A percentile compares a stretch with the other conserved stretches of the same genome.
Conservation (phyloP, 2,888 invertebrate species). For the Pilophorus perplexus region DNA sequence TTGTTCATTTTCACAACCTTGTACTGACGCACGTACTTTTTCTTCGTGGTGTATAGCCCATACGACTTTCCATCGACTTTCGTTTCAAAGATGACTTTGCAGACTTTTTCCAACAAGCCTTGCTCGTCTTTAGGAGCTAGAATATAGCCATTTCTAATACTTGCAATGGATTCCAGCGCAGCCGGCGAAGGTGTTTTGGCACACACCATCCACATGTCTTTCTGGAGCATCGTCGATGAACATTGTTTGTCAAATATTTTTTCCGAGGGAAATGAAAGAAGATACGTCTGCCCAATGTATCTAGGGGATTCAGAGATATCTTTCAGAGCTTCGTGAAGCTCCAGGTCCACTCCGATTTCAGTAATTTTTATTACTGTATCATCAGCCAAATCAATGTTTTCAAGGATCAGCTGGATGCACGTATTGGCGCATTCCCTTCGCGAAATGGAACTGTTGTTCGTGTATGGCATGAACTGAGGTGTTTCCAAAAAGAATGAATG, state of each 20-base stretch:
- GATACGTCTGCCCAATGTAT: slow-evolving; percentile 2
- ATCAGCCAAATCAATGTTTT: slow-evolving; percentile 1
- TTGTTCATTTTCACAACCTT: slow-evolving; percentile 19
- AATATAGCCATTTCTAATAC: slow-evolving; percentile 14
- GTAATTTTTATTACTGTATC: slow-evolving; percentile 16
- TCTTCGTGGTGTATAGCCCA: neutral
- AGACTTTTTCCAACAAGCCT: neutral
- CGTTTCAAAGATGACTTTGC: slow-evolving; percentile 12
- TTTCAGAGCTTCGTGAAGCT: slow-evolving; percentile 1
- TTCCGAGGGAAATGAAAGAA: slow-evolving; percentile 4
- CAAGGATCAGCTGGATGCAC: slow-evolving; percentile 4
- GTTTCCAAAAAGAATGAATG: slow-evolving; percentile 1
- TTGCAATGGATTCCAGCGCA: neutral
- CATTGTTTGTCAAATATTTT: neutral
- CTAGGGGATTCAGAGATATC: neutral
- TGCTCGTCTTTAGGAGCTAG: neutral
- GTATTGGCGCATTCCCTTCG: neutral
- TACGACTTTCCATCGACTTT: neutral
- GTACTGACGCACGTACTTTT: slow-evolving; percentile 27
- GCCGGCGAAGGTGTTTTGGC: neutral
- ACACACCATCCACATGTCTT: slow-evolving; percentile 7
- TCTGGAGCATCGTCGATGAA: slow-evolving; percentile 14
- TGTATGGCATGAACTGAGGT: slow-evolving; percentile 17
- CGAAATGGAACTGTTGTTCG: neutral
- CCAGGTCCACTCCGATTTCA: slow-evolving; percentile 5